Conservation (phyloP, 1,140 invertebrate genomes). For the Chlorops oryzae region DNA sequence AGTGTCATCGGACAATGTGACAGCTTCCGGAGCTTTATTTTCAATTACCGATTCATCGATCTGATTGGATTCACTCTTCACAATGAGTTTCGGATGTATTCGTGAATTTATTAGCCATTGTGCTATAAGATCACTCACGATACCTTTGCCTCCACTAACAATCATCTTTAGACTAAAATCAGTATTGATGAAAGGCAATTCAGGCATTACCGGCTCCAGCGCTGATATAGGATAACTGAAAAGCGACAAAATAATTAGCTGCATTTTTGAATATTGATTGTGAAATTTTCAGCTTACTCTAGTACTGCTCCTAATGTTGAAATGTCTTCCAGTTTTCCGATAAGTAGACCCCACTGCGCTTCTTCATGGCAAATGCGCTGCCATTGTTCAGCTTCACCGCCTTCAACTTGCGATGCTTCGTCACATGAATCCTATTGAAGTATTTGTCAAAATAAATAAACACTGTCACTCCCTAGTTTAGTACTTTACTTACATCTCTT, state of each 20-base stretch:
- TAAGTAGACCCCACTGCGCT: slow-evolving; percentile 76
- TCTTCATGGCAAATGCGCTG: slow-evolving; percentile 79
- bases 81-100: slow-evolving; percentile 54
- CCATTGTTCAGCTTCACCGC: slow-evolving; percentile 67
- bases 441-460: neutral
- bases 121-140: slow-evolving; percentile 74
- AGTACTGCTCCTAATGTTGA: slow-evolving; percentile 67
- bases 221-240: slow-evolving; percentile 28
- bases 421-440: slow-evolving; percentile 35
- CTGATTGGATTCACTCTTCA: slow-evolving; percentile 40
- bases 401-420: slow-evolving; percentile 40
- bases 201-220: slow-evolving; percentile 43
- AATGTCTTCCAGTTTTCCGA: slow-evolving; percentile 84
- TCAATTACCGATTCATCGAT: slow-evolving; percentile 35
- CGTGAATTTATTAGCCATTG: slow-evolving; percentile 71
- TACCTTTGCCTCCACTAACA: slow-evolving; percentile 73
- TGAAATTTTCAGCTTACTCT: slow-evolving; percentile 45
- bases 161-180: slow-evolving; percentile 69
- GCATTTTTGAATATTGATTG: neutral
- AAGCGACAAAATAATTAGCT: neutral
- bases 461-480: neutral
- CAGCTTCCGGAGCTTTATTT: slow-evolving; percentile 11
- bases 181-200: slow-evolving; percentile 55
- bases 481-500: slow-evolving; percentile 18
- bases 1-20: slow-evolving; percentile 1